Evolutionary conservation across 2,797 vertebrate genomes (phyloP).

Genomic region (Anguilla obscura): DNA sequence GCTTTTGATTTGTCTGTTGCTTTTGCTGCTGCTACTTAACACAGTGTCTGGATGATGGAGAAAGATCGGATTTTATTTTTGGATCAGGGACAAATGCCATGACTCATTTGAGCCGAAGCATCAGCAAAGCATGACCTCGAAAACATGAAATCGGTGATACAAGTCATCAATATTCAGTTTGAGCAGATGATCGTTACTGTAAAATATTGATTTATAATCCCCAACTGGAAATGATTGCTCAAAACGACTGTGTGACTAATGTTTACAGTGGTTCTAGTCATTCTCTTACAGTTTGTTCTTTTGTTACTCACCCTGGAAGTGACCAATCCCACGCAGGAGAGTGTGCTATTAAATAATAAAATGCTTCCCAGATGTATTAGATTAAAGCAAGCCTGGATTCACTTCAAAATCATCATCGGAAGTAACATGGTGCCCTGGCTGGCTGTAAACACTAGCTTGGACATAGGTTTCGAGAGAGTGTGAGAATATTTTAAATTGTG

Average conservation of each 20-base stretch:
- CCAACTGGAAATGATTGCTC: background rate
- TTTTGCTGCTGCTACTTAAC: too few relatives aligned
- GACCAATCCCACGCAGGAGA: background rate
- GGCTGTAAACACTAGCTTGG: background rate
- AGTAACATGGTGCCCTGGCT: background rate
- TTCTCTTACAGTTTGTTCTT: background rate
- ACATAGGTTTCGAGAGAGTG: too few relatives aligned
- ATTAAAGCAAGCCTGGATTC: background rate
- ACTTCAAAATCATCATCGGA: background rate
- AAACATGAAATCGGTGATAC: background rate
- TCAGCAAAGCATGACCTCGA: background rate
- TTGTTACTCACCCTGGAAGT: background rate
- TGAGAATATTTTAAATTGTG: background rate
- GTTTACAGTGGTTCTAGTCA: background rate
- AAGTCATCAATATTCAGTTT: background rate
- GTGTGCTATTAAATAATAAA: conserved; percentile 24
- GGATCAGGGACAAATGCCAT: background rate
- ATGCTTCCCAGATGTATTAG: background rate
- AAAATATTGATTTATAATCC: background rate
- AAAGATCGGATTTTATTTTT: background rate
- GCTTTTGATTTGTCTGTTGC: background rate
- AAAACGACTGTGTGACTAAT: background rate
- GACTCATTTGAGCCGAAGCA: background rate
- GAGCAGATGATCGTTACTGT: background rate
- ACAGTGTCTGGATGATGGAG: background rate